A percentile compares a stretch with the other conserved stretches of the same genome.
These are phyloP conservation scores for Arnoldichthys spilopterus DNA, from an alignment of 2,797 vertebrate species.

Conservation along the genomic window DNA sequence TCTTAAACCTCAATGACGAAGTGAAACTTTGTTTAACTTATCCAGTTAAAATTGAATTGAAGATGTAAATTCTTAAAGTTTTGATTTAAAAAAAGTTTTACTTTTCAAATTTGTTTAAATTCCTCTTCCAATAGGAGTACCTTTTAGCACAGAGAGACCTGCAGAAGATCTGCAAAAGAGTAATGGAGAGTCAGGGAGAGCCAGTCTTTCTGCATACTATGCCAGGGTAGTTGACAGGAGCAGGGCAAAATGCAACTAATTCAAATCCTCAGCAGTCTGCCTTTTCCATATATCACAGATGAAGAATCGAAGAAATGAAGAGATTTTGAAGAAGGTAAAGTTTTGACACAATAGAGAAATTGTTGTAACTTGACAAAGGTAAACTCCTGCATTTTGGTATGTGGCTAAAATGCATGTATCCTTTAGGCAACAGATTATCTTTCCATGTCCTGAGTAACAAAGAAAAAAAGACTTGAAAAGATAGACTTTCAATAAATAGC, in stretches of 20 bases:
- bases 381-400: slow-evolving; percentile 48
- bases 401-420: slow-evolving; percentile 23
- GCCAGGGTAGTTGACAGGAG: slow-evolving; percentile 30
- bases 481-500: slow-evolving; percentile 6
- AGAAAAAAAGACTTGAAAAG: not conserved
- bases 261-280: slow-evolving; percentile 30
- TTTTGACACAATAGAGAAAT: slow-evolving; percentile 38
- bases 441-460: slow-evolving; percentile 20
- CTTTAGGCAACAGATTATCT: slow-evolving; percentile 26
- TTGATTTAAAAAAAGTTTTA: no score
- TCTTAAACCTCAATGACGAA: no score
- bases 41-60: no score
- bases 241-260: slow-evolving; percentile 29
- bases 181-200: slow-evolving; percentile 40
- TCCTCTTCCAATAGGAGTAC: not conserved
- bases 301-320: no score
- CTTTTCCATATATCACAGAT: slow-evolving; percentile 48
- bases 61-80: no score
- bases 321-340: slow-evolving; percentile 36
- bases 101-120: slow-evolving; percentile 28
- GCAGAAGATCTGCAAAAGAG: slow-evolving; percentile 46
- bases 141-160: slow-evolving; percentile 14
- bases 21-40: no score
- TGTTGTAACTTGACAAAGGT: slow-evolving; percentile 53
- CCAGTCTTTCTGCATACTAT: slow-evolving; percentile 37